Evolutionary conservation across 1,140 invertebrate genomes (phyloP).

Genomic region (Drosophila lini): DNA sequence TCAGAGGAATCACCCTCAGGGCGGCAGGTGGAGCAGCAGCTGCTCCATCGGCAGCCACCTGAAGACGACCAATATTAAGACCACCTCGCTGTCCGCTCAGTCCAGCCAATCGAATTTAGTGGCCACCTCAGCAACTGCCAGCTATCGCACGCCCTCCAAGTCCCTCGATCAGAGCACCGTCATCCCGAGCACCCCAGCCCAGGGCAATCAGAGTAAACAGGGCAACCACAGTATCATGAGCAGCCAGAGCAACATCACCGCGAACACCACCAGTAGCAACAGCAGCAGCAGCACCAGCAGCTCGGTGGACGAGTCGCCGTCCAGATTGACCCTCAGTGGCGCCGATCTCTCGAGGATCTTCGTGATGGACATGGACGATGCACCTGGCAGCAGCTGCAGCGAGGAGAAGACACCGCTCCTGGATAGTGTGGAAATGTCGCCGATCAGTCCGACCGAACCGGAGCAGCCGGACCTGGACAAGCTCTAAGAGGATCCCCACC

Average conservation of each 20-base stretch:
- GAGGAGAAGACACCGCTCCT: conserved; percentile 83
- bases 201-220: background rate
- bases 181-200: conserved; percentile 37
- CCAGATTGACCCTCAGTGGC: conserved; percentile 67
- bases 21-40: conserved; percentile 75
- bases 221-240: conserved; percentile 10
- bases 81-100: conserved; percentile 78
- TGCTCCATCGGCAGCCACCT: conserved; percentile 75
- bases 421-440: conserved; percentile 84
- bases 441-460: conserved; percentile 83
- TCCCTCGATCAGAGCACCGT: conserved; percentile 63
- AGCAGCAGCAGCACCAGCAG: conserved; percentile 58
- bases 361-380: conserved; percentile 79
- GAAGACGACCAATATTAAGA: conserved; percentile 84
- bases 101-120: conserved; percentile 82
- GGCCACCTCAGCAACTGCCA: conserved; percentile 55
- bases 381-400: conserved; percentile 68
- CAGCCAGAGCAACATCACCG: conserved; percentile 20
- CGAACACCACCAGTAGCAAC: conserved; percentile 30
- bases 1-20: conserved; percentile 30
- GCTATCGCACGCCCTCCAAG: conserved; percentile 69
- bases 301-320: conserved; percentile 76
- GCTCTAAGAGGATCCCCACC: conserved; percentile 50
- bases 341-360: conserved; percentile 78
- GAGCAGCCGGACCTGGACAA: conserved; percentile 67